Percentiles rank a stretch among this genome's conserved stretches.
Conservation (phyloP, 1,140 invertebrate species). For the Drosophila mojavensis region DNA sequence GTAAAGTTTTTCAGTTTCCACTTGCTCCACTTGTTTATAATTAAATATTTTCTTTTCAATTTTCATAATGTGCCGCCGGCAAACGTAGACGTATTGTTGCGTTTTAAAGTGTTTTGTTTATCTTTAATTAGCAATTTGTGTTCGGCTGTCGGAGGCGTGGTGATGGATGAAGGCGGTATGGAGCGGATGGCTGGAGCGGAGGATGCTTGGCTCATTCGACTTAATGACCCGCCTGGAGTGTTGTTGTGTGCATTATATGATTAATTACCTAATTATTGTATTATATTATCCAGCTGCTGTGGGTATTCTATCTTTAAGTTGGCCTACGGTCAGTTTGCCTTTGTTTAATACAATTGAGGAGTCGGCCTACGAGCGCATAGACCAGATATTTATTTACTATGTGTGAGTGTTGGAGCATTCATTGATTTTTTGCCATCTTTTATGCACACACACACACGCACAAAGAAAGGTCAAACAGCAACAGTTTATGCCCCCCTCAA, state of each 20-base stretch:
- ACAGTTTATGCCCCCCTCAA: constrained; percentile 25
- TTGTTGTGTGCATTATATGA: constrained; percentile 54
- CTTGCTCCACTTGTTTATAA: constrained; percentile 48
- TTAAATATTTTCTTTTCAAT: constrained; percentile 76
- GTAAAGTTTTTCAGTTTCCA: constrained; percentile 50
- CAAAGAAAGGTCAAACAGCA: constrained; percentile 44
- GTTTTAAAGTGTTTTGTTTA: constrained; percentile 75
- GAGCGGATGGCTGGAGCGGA: no score
- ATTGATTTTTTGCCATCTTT: constrained; percentile 37
- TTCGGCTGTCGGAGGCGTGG: not conserved
- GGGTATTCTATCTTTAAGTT: constrained; percentile 47
- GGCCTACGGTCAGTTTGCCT: constrained; percentile 43
- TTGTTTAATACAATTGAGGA: constrained; percentile 58
- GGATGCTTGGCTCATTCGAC: constrained; percentile 23
- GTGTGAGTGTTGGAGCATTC: constrained; percentile 8
- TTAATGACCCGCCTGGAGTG: constrained; percentile 55
- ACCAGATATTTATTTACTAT: not conserved
- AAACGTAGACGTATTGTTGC: constrained; percentile 27
- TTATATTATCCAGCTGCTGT: constrained; percentile 64
- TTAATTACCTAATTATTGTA: constrained; percentile 78
- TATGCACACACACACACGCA: not conserved
- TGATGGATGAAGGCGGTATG: not conserved
- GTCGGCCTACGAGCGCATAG: not conserved
- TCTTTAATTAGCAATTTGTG: constrained; percentile 71
- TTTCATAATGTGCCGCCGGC: constrained; percentile 28